Conservation (phyloP, 1,140 invertebrate genomes). For the Coenobita brevimanus region DNA sequence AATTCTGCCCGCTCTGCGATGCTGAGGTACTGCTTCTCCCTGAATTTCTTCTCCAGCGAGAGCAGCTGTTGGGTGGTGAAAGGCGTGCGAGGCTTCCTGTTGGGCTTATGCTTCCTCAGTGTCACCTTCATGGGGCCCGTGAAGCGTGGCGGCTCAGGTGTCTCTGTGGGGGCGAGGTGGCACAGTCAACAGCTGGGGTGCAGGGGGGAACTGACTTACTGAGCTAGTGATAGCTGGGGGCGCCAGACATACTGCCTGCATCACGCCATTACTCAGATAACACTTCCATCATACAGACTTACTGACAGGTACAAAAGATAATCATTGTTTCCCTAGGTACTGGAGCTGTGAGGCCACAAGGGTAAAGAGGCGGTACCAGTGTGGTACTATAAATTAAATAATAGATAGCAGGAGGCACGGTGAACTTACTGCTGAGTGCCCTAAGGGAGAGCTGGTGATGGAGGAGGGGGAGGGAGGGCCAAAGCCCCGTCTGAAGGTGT, state of each 20-base stretch:
- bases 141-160: conserved; percentile 52
- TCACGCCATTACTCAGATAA: no score
- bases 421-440: conserved; percentile 48
- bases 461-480: conserved; percentile 52
- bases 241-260: no score
- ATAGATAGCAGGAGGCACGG: not conserved
- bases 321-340: no score
- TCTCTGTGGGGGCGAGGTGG: conserved; percentile 29
- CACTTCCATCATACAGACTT: no score
- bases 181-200: no score
- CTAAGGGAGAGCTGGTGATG: conserved; percentile 57
- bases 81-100: conserved; percentile 55
- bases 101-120: conserved; percentile 58
- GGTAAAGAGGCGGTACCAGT: no score
- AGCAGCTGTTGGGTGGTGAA: conserved; percentile 61
- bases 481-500: conserved; percentile 52
- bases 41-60: conserved; percentile 58
- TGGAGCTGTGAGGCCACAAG: no score
- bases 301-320: no score
- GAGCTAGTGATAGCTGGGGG: no score
- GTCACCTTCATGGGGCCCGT: conserved; percentile 51
- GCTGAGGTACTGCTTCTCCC: conserved; percentile 63
- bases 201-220: no score
- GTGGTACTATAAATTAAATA: no score
- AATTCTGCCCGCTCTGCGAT: conserved; percentile 60